Base-by-base conservation (phyloP, 2,888 invertebrate species). In the Drosophila tripunctata region DNA sequence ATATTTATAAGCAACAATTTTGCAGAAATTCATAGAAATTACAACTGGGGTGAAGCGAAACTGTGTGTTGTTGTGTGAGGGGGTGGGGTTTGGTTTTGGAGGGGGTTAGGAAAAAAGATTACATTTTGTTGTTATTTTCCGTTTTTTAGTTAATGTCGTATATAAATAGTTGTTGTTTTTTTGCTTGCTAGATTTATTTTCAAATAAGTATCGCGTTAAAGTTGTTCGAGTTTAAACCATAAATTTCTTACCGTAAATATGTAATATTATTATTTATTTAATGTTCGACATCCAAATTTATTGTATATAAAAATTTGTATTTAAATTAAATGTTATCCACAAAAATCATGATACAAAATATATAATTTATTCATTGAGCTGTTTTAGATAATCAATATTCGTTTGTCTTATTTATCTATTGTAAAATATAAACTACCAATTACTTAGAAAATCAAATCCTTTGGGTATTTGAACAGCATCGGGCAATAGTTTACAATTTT, bases 401-500 rank as follows among this genome's bases (percentile, higher is more conserved):
- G n/a, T n/a, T n/a, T n/a, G 17, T 1, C 17, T n/a, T 15, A 10
- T 10, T 43, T 10, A 27, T 41, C 10, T 38, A 4, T 41, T 22
- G 31, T 6, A 6, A 19, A 38, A n/a, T 33, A 36, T 19, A 36
- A 17, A 8, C 66, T 64, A 78, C 83, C 66, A 79, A 62, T 63
- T 76, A 36, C 69, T 78, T 51, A 35, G 72, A 67, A 85, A 83
- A 51, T 73, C 77, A 44, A 70, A 84, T 5, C 70, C 64, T 14
- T 76, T 82, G 1, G 89, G 89, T 4, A 81, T 78, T 60, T 88
- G 68, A 31, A 73, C 38, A 27, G 67, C 45, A 3, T 58, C 45
- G 6, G 69, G 56, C 43, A 85, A 47, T 27, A 80, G 65, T 52
- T 75, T 54, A 8, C 44, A 27, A 4, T 55, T 67, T 30, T 80